Conservation (phyloP, 2,797 vertebrate genomes). For the Linurgus olivaceus region DNA sequence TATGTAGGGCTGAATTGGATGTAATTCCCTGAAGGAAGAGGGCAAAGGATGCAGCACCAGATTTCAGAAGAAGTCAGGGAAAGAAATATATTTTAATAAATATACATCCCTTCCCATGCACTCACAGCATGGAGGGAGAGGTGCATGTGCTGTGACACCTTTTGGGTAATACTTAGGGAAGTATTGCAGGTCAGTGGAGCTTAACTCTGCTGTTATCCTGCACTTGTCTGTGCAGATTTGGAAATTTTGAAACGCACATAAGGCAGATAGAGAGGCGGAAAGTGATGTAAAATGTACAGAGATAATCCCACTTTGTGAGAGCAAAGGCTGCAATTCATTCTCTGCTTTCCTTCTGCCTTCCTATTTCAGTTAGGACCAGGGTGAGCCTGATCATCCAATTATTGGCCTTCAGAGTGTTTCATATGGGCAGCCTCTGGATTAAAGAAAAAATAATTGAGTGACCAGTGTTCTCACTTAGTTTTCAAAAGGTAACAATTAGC, state of each 20-base stretch:
- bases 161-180: not conserved
- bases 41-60: not conserved
- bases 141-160: not conserved
- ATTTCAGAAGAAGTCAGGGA: not conserved
- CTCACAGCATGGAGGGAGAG: not conserved
- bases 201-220: not conserved
- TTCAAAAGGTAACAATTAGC: not conserved
- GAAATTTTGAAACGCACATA: not conserved
- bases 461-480: not conserved
- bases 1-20: not conserved
- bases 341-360: not conserved
- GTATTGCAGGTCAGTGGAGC: not conserved
- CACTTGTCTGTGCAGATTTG: not conserved
- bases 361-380: not conserved
- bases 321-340: not conserved
- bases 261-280: not conserved
- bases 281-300: not conserved
- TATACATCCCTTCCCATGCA: not conserved
- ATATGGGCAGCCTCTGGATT: not conserved
- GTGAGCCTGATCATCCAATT: not conserved
- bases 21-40: not conserved
- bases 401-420: not conserved
- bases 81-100: not conserved
- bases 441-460: not conserved
- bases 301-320: not conserved